Conservation (phyloP, 2,113 vertebrate genomes). For the Larimichthys polyactis region DNA sequence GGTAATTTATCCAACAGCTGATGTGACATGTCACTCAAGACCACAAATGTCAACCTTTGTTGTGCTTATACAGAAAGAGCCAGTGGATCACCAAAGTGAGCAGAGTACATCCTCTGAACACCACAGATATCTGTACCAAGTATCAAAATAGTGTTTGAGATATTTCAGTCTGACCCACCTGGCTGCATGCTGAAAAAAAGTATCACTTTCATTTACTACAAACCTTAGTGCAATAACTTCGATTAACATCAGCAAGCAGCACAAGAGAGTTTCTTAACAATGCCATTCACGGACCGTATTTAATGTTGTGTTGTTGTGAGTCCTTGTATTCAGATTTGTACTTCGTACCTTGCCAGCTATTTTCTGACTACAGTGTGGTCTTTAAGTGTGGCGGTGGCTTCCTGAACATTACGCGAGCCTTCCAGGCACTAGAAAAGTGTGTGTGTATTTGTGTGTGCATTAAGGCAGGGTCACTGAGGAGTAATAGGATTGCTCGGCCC, state of each 20-base stretch:
- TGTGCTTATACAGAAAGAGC: neutral
- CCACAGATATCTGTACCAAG: neutral
- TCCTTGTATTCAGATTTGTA: neutral
- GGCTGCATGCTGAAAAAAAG: neutral
- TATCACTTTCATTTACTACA: too few species aligned
- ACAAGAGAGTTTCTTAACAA: neutral
- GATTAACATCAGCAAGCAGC: neutral
- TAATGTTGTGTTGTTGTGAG: neutral
- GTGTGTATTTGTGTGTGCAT: slow-evolving; percentile 22
- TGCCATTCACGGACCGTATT: neutral
- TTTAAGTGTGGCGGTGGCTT: slow-evolving; percentile 25
- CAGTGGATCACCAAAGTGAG: neutral
- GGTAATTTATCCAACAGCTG: neutral
- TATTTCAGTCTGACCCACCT: neutral
- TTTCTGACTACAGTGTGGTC: slow-evolving; percentile 39
- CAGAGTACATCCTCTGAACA: neutral
- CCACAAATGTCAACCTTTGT: neutral
- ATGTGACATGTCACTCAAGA: neutral
- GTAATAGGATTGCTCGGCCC: slow-evolving; percentile 76
- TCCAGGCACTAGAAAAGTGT: neutral
- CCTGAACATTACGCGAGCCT: slow-evolving; percentile 22
- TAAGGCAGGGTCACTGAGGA: slow-evolving; percentile 72
- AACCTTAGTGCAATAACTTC: neutral
- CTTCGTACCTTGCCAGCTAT: neutral
- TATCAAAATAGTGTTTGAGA: neutral